These are phyloP conservation scores for Drosophila kepulauana DNA, from an alignment of 1,140 invertebrate species.

Conservation along the genomic window DNA sequence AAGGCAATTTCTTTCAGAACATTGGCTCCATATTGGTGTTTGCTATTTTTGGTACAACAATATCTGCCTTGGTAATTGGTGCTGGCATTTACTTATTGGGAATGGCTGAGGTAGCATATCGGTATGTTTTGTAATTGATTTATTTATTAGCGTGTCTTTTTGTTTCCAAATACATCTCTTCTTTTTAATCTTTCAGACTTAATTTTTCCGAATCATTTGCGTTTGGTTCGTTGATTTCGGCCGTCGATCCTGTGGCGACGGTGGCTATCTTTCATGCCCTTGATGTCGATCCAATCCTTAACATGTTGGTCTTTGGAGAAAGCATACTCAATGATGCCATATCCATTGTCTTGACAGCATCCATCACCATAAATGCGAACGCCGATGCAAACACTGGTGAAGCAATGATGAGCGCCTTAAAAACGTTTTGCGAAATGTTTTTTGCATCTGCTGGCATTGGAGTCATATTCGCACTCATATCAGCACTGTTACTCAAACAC, in stretches of 20 bases:
- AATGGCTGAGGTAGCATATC: constrained; percentile 94
- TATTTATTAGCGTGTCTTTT: neutral
- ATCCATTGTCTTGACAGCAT: constrained; percentile 98
- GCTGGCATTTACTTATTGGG: constrained; percentile 97
- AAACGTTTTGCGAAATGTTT: constrained; percentile 98
- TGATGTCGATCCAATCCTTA: constrained; percentile 97
- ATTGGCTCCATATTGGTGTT: constrained; percentile 97
- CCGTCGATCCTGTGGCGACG: constrained; percentile 99
- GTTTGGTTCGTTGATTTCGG: constrained; percentile 98
- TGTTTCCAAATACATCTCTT: neutral
- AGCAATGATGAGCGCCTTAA: constrained; percentile 95
- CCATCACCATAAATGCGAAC: constrained; percentile 87
- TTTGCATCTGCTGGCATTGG: constrained; percentile 99
- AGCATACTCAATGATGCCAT: constrained; percentile 99
- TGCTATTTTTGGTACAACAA: constrained; percentile 98
- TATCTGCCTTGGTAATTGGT: constrained; percentile 96
- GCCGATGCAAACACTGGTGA: constrained; percentile 88
- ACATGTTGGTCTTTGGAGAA: constrained; percentile 99
- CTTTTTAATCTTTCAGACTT: constrained; percentile 41
- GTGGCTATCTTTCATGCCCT: constrained; percentile 98
- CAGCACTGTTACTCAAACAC: constrained; percentile 97
- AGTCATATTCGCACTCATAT: constrained; percentile 96
- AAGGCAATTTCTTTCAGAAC: constrained; percentile 99
- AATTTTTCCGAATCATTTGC: constrained; percentile 98
- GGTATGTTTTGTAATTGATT: constrained; percentile 43